Evolutionary conservation across 2,113 vertebrate species (phyloP).

Genomic region (Ailuropoda melanoleuca): DNA sequence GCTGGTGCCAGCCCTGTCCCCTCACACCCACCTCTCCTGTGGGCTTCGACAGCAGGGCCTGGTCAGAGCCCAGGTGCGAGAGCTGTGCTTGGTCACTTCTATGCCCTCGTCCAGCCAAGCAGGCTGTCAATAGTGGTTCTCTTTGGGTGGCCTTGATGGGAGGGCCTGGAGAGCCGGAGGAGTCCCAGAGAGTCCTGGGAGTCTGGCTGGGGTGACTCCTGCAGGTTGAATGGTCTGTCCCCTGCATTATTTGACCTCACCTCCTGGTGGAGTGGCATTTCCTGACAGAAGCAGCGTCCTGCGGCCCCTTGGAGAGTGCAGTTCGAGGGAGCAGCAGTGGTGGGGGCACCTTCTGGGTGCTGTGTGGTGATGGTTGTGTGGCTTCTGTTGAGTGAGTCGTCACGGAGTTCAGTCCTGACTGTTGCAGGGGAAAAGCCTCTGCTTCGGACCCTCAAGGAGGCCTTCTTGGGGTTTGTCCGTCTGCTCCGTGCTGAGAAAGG

Average conservation of each 20-base stretch:
- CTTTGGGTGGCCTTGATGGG: not conserved
- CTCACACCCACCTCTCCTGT: not conserved
- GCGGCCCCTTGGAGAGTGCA: not conserved
- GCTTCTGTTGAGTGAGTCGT: not conserved
- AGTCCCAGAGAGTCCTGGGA: not conserved
- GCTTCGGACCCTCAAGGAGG: not conserved
- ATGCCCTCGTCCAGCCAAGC: not conserved
- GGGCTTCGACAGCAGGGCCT: not conserved
- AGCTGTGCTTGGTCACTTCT: not conserved
- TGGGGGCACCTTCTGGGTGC: not conserved
- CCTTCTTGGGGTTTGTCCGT: not conserved
- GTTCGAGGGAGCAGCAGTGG: accelerated
- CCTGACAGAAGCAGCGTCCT: not conserved
- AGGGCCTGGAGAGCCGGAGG: not conserved
- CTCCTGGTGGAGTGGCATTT: not conserved
- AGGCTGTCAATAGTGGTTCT: not conserved
- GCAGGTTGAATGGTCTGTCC: not conserved
- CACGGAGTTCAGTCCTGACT: not conserved
- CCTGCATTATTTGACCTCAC: not conserved
- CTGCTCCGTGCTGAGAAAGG: not conserved
- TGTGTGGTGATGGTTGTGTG: not conserved
- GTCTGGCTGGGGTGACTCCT: not conserved
- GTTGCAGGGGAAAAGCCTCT: not conserved
- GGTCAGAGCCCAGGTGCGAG: not conserved
- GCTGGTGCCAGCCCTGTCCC: not conserved